phyloP scores from a whole-genome alignment of 2,113 vertebrate species.

The Crypturellus undulatus region DNA sequence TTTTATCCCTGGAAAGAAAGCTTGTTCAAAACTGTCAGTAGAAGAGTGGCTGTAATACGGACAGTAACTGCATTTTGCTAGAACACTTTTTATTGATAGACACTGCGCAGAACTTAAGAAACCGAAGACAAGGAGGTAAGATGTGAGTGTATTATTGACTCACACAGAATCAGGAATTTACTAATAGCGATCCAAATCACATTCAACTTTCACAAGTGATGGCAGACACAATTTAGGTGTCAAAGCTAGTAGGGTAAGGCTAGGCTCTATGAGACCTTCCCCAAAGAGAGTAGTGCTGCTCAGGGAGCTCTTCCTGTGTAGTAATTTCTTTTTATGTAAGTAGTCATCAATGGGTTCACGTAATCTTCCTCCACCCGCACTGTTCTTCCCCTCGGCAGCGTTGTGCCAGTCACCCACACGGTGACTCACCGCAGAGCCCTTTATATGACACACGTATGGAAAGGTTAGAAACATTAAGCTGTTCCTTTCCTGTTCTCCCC shows the following conservation, averaged over 20 bases:
- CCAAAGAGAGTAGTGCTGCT: background rate
- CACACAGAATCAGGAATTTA: background rate
- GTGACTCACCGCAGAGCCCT: slow-evolving; percentile 37
- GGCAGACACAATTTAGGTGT: background rate
- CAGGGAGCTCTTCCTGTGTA: background rate
- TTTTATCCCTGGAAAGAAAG: background rate
- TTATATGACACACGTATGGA: background rate
- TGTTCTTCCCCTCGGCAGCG: background rate
- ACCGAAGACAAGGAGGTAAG: background rate
- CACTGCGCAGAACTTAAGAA: background rate
- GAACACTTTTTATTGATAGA: background rate
- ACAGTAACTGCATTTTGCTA: background rate
- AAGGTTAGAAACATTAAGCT: slow-evolving; percentile 64
- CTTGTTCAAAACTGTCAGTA: background rate
- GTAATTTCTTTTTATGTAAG: slow-evolving; percentile 35
- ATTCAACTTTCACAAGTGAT: background rate
- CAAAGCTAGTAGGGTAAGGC: background rate
- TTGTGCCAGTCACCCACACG: slow-evolving; percentile 60
- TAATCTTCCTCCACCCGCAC: background rate
- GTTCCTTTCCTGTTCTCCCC: slow-evolving; percentile 30
- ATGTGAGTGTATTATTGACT: background rate
- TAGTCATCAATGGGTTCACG: background rate
- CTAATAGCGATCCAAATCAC: background rate
- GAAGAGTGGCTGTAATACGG: background rate
- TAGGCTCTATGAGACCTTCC: background rate